Conservation (phyloP, 2,113 vertebrate species). For the Athene cunicularia region DNA sequence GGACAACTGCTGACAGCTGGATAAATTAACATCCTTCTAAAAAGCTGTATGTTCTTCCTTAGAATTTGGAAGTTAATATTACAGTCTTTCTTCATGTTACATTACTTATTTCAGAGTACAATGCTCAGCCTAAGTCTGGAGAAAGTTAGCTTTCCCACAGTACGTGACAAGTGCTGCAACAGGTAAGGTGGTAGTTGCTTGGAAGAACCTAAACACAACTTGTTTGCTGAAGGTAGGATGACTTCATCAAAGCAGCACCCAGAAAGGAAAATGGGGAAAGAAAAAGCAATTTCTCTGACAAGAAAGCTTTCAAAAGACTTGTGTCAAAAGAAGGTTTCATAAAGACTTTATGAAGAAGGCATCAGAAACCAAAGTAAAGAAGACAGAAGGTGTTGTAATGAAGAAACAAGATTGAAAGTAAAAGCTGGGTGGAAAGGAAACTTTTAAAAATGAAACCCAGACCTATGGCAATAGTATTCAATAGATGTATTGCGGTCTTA, state of each 20-base stretch:
- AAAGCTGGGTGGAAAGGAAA: neutral
- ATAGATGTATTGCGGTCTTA: neutral
- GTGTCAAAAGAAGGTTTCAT: neutral
- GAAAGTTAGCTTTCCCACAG: neutral
- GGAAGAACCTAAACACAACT: neutral
- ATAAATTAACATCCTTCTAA: neutral
- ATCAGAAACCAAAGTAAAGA: neutral
- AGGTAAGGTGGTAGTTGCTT: neutral
- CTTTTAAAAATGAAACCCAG: neutral
- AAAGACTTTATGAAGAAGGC: neutral
- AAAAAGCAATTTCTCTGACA: neutral
- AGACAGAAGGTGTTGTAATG: neutral
- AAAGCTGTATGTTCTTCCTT: neutral
- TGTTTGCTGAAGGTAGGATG: neutral
- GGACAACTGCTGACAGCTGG: neutral
- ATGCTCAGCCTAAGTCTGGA: neutral
- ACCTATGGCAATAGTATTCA: neutral
- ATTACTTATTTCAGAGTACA: neutral
- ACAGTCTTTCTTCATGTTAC: neutral
- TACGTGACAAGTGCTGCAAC: neutral
- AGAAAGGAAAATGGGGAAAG: neutral
- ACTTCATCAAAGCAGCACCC: neutral
- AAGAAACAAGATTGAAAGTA: neutral
- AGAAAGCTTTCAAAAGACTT: neutral
- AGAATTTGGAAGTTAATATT: neutral